Percentiles rank a stretch among this genome's conserved stretches.
These are phyloP conservation scores for Puffinus mauretanicus DNA, from an alignment of 2,113 vertebrate species.

Conservation along the genomic window DNA sequence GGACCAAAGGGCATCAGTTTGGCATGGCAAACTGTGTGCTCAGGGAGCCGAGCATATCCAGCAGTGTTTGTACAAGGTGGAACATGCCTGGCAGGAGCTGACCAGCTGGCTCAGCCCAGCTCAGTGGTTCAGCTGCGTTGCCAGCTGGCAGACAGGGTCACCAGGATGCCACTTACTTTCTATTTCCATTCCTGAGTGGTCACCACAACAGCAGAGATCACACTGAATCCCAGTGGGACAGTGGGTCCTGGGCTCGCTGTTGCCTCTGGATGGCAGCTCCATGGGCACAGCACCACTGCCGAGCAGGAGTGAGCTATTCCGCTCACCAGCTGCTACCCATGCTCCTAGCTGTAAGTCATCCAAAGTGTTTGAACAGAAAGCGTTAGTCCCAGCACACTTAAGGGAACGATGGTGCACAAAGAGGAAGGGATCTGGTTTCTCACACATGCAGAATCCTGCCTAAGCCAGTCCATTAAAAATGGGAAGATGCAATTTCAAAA, in stretches of 20 bases:
- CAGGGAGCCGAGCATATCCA: accelerated
- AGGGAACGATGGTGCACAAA: background rate
- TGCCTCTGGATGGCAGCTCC: background rate
- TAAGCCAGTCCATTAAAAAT: background rate
- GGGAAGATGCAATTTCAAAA: background rate
- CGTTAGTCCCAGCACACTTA: background rate
- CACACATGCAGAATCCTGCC: background rate
- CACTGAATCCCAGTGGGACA: background rate
- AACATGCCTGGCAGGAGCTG: background rate
- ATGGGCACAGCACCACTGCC: background rate
- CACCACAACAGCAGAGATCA: background rate
- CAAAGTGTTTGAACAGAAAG: background rate
- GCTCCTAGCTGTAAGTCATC: background rate
- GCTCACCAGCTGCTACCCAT: background rate
- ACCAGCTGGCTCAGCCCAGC: background rate
- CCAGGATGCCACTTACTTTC: background rate
- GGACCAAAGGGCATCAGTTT: background rate
- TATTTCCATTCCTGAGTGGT: background rate
- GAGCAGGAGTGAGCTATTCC: background rate
- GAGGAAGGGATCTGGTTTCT: background rate
- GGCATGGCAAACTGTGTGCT: background rate
- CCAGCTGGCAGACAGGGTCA: background rate
- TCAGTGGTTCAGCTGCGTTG: background rate
- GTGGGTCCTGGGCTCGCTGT: accelerated
- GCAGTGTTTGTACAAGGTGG: background rate